These are phyloP conservation scores for Wasmannia auropunctata DNA, from an alignment of 1,140 invertebrate genomes.

Conservation along the genomic window DNA sequence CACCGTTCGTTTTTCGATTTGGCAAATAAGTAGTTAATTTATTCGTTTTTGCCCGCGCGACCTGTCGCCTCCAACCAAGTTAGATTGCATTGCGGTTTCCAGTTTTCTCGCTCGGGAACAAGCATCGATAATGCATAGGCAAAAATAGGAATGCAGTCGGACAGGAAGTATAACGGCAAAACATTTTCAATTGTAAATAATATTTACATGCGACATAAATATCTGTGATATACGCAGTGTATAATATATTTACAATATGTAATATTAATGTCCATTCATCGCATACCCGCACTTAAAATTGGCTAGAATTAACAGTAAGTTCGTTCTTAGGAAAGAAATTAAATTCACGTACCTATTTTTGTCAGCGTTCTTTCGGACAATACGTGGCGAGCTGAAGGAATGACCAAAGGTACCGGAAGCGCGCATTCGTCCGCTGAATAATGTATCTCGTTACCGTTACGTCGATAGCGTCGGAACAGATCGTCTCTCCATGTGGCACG, in stretches of 20 bases:
- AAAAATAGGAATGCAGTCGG: not conserved
- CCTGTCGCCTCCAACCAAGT: conserved; percentile 57
- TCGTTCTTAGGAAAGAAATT: conserved; percentile 1
- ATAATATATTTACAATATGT: too few relatives aligned
- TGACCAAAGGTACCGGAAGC: conserved; percentile 34
- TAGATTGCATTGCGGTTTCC: conserved; percentile 71
- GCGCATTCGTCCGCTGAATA: conserved; percentile 41
- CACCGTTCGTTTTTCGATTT: conserved; percentile 30
- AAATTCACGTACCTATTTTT: conserved; percentile 28
- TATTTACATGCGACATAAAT: not conserved
- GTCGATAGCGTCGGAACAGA: conserved; percentile 48
- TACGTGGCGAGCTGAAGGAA: conserved; percentile 47
- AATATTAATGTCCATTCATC: too few relatives aligned
- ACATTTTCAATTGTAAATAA: not conserved
- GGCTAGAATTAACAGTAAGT: not conserved
- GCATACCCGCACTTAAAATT: not conserved
- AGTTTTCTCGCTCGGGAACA: conserved; percentile 54
- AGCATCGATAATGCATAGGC: conserved; percentile 58
- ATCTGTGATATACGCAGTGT: not conserved
- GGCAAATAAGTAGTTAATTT: conserved; percentile 68
- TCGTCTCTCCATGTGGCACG: conserved; percentile 50
- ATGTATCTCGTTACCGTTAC: conserved; percentile 58
- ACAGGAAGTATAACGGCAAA: not conserved
- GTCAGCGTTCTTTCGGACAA: not conserved
- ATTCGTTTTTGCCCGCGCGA: conserved; percentile 35